Evolutionary conservation across 2,797 vertebrate genomes (phyloP), one percentile per base, ranked within the genome.

Genomic region (Crocodylus rhombifer): DNA sequence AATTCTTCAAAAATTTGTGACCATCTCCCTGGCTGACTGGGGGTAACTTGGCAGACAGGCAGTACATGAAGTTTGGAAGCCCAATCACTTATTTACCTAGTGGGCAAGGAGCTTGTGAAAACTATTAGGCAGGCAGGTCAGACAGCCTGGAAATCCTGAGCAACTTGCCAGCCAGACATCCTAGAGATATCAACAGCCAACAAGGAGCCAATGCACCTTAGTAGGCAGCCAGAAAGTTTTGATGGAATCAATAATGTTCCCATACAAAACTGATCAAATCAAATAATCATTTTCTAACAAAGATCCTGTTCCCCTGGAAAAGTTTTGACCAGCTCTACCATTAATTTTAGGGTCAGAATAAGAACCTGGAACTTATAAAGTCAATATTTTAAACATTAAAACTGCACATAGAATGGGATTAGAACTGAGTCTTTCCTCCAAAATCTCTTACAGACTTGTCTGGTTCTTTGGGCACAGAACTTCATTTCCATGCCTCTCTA

Each of bases 241-340:
- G 80, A 20, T 73, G 82, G 74, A 82, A 94, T 69, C 56, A 4
- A 81, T 42, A 82, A 51, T 25, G 56, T 58, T 26, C 33, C 17
- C 86, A 36, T 63, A 84, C 64, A 91, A 90, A 0, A 0, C 71
- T 86, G 60, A 81, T 64, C 33, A 21, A 56, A 92, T 57, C 17
- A 77, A 33, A 89, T 65, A 23, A 80, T 12, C 25, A 65, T 18
- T 15, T 65, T 65, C 64, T 65, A 17, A 30, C 18, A 17, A 17
- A 17, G 77, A 1, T 51, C 1, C 14, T 62, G 28, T 80, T 69
- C 62, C 81, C 26, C 55, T 62, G 60, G 4, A 85, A 14, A 61
- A 30, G 82, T 82, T 84, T 88, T 60, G 79, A 86, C 88, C 69
- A 64, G 82, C 86, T 83, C n/a, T 80, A 80, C 88, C 77, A 92